Base-by-base conservation (phyloP, 2,888 invertebrate genomes). In the Cyclophora albipunctata region DNA sequence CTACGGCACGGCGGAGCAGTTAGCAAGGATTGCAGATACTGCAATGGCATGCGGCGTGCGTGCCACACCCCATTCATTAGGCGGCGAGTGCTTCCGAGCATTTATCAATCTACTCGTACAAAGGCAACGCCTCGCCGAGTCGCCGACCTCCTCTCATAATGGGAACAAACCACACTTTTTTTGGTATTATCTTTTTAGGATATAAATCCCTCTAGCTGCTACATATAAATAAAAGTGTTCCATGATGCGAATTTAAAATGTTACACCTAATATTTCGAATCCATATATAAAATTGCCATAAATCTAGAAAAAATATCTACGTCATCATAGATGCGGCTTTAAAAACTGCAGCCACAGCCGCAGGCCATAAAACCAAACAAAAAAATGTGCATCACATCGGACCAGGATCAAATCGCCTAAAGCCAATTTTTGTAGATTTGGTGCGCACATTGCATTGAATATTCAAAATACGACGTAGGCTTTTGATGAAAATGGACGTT, bases 61-160 rank as follows among this genome's bases (percentile, higher is more conserved):
- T 83, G 85, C 84, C 82, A 81, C 84, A 82, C 85, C 84, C 84
- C 81, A 84, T 86, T 86, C 84, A 86, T 85, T 86, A 84, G 81
- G 69, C 70, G 78, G 71, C 77, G 83, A 87, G 86, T 86, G 86
- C 84, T 86, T 87, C 84, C 85, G 84, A 78, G 80, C 83, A 84
- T 87, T 84, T 86, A 86, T 86, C 87, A 87, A 84, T 84, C 85
- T 75, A 74, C 77, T 73, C 75, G 63, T 73, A 73, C 68, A 67
- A 63, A 62, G 66, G 71, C 67, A 68, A 68, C 71, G 66, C 71
- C 72, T 73, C 69, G 67, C 63, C 62, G 58, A 62, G 71, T 73
- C 69, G 67, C 63, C 62, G 58, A 62, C 57, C 56, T 56, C 59
- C 59, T 50, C 52, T 59, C 57, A 59, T 61, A 56, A 61, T 59